These are phyloP conservation scores for Spea multiplicata DNA, from an alignment of 2,113 vertebrate species.

Conservation along the genomic window DNA sequence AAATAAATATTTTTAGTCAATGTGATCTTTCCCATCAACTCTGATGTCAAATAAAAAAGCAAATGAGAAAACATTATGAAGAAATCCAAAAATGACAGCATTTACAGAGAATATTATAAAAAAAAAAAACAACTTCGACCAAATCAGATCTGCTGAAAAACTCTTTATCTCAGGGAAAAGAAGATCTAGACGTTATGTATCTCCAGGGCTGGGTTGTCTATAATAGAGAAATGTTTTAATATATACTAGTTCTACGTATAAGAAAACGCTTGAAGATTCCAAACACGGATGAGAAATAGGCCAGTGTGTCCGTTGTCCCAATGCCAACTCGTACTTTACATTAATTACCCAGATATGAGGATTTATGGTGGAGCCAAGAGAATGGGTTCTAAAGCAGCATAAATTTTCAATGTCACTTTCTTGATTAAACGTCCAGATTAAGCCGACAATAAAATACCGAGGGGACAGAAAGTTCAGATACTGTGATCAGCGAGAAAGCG, in stretches of 20 bases:
- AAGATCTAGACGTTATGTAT: no score
- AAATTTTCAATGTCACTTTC: conserved; percentile 34
- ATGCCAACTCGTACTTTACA: conserved; percentile 59
- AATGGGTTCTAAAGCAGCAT: conserved; percentile 36
- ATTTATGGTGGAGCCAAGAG: conserved; percentile 56
- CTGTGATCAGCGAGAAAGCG: no score
- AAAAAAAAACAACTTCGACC: background rate
- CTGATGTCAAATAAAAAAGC: conserved; percentile 17
- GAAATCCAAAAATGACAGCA: conserved; percentile 7
- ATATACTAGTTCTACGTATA: background rate
- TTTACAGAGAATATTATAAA: background rate
- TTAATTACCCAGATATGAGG: conserved; percentile 49
- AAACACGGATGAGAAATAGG: conserved; percentile 56
- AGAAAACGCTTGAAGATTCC: conserved; percentile 40
- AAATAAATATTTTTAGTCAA: conserved; percentile 36
- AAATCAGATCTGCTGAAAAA: no score
- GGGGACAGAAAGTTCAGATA: background rate
- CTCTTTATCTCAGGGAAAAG: no score
- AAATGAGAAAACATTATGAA: background rate
- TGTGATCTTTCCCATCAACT: conserved; percentile 39
- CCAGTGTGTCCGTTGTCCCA: conserved; percentile 58
- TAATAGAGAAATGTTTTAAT: no score
- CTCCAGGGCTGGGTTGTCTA: no score
- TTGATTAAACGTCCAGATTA: conserved; percentile 50
- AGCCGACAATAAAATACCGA: conserved; percentile 35